Evolutionary conservation across 1,140 invertebrate genomes (phyloP).

Genomic region (Cheumatopsyche charites): DNA sequence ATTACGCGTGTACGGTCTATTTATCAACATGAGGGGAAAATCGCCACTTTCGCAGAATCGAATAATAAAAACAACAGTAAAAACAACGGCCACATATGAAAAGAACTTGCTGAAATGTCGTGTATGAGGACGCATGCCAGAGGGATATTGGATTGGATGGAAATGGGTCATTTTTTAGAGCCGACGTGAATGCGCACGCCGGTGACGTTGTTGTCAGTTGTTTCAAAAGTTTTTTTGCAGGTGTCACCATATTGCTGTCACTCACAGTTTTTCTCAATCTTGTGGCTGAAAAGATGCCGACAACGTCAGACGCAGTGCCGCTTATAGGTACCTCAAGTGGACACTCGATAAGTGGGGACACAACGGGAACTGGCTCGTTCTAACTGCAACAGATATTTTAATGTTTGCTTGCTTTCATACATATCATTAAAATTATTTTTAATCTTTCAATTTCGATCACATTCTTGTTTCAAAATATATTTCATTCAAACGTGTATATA

Average conservation of each 20-base stretch:
- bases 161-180: neutral
- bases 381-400: neutral
- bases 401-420: too few relatives aligned
- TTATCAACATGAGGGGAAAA: too few relatives aligned
- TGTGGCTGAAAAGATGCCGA: slow-evolving; percentile 91
- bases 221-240: slow-evolving; percentile 62
- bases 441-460: too few relatives aligned
- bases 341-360: slow-evolving; percentile 19
- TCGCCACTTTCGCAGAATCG: too few relatives aligned
- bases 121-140: neutral
- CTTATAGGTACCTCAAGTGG: slow-evolving; percentile 64
- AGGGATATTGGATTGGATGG: slow-evolving; percentile 15
- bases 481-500: too few relatives aligned
- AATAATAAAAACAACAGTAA: neutral
- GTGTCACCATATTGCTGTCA: slow-evolving; percentile 97
- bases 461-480: too few relatives aligned
- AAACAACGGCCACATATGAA: neutral
- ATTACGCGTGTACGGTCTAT: too few relatives aligned
- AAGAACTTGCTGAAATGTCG: slow-evolving; percentile 11
- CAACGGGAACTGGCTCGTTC: neutral
- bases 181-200: neutral
- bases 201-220: slow-evolving; percentile 30
- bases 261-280: slow-evolving; percentile 97
- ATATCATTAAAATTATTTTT: too few relatives aligned
- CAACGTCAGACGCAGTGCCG: slow-evolving; percentile 86